phyloP scores from a whole-genome alignment of 1,140 invertebrate genomes.

The Agrilus planipennis region DNA sequence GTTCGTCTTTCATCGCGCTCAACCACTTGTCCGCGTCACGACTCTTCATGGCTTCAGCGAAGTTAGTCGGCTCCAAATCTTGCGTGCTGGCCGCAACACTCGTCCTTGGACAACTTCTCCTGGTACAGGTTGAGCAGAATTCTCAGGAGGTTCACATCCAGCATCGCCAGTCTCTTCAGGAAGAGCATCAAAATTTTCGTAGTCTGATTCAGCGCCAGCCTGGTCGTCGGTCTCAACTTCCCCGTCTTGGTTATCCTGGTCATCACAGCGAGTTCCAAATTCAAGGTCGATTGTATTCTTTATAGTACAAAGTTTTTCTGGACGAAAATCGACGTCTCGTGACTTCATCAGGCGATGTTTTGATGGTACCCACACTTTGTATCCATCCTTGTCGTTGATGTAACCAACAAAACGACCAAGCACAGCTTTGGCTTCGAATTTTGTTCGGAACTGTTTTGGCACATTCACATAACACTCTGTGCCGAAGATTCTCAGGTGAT shows the following conservation, averaged over 20 bases:
- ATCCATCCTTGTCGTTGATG: constrained; percentile 17
- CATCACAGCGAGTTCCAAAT: too few species aligned
- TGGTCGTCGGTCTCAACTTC: too few species aligned
- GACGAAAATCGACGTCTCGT: constrained; percentile 21
- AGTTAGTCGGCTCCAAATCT: constrained; percentile 16
- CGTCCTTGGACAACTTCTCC: too few species aligned
- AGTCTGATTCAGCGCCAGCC: constrained; percentile 1
- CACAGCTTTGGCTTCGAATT: constrained; percentile 16
- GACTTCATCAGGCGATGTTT: constrained; percentile 15
- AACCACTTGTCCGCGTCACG: constrained; percentile 24
- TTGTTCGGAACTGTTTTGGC: constrained; percentile 20
- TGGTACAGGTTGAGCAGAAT: too few species aligned
- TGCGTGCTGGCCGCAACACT: too few species aligned
- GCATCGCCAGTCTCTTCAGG: too few species aligned
- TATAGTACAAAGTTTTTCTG: not conserved
- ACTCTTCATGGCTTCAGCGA: constrained; percentile 24
- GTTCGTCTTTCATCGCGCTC: constrained; percentile 24
- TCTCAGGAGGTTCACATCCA: too few species aligned
- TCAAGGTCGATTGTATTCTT: too few species aligned
- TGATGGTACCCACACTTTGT: constrained; percentile 18
- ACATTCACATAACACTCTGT: constrained; percentile 13
- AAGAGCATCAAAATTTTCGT: too few species aligned
- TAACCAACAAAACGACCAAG: constrained; percentile 22
- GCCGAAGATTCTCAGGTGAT: constrained; percentile 10
- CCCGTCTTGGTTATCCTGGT: too few species aligned